Base-by-base conservation (phyloP, 1,140 invertebrate genomes). In the Heliconius hewitsoni region DNA sequence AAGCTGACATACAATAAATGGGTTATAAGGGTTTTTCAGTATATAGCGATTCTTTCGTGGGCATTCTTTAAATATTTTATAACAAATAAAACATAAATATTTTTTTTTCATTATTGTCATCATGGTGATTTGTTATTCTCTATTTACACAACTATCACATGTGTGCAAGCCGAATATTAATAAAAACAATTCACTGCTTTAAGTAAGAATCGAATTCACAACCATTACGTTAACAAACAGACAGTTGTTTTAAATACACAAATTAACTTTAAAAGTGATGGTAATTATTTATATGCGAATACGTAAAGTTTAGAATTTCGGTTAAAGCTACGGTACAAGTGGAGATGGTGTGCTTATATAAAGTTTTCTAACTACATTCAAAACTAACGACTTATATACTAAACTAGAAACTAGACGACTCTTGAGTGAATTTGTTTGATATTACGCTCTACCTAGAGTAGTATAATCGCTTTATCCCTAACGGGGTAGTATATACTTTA, bases 361-460 rank as follows among this genome's bases (percentile, higher is more conserved):
- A 66, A 66, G 60, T 66, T 66, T 66, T 66, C 60, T 66, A 66
- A 66, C 60, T 66, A 66, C n/a, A 66, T 66, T 66, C 60, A 66
- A 66, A 66, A 66, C 60, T 66, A 66, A 66, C 60, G 60, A 66
- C 60, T 66, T 66, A 66, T 60, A 60, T 66, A 66, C 27, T 27
- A 66, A 66, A 66, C 60, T 66, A 30, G 60, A 30, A 66, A n/a
- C 60, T 66, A 66, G 60, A 66, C 60, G 11, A 16, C 60, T 66
- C 60, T 66, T 66, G 60, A 66, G 3, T 30, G 27, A 66, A 66
- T 66, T 66, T 66, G 60, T 66, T 66, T 30, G 60, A 66, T 66
- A 66, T 66, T 66, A 66, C 60, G 60, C 13, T 66, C 11, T 30
- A 66, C 19, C 60, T 23, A 66, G 27, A 11, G 13, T 30, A 13